phyloP scores from a whole-genome alignment of 2,797 vertebrate genomes.

The Cossypha niveicapilla region DNA sequence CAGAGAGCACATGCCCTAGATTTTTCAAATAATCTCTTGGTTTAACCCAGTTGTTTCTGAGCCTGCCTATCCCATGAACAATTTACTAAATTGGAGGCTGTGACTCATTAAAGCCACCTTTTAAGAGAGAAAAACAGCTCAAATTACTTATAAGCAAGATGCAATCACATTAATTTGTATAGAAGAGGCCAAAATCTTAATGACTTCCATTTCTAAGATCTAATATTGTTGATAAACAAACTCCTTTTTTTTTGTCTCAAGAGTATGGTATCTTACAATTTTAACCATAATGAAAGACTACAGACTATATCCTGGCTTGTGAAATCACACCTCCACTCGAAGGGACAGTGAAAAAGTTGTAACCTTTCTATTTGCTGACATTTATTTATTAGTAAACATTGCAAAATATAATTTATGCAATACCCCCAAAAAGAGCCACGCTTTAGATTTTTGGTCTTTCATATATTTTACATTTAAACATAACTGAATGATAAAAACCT shows the following conservation, averaged over 20 bases:
- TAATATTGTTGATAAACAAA: neutral
- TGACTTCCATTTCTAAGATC: neutral
- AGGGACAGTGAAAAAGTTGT: neutral
- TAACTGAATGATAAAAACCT: neutral
- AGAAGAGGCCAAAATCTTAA: neutral
- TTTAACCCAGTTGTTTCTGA: constrained; percentile 56
- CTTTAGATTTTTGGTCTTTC: neutral
- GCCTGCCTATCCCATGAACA: constrained; percentile 1
- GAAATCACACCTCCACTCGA: neutral
- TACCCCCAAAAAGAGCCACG: neutral
- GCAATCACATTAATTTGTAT: neutral
- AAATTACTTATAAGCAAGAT: neutral
- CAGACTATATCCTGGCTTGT: neutral
- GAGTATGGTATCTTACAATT: neutral
- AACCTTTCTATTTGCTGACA: neutral
- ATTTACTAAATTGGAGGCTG: constrained; percentile 15
- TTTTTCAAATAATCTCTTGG: constrained; percentile 60
- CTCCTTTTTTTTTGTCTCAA: neutral
- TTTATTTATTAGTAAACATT: neutral
- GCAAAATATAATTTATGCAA: neutral
- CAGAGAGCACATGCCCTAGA: constrained; percentile 44
- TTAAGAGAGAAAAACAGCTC: neutral
- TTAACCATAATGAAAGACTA: neutral
- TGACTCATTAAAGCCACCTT: neutral
- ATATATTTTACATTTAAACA: neutral